Evolutionary conservation across 1,140 invertebrate genomes (phyloP).

Genomic region (Pissodes strobi): DNA sequence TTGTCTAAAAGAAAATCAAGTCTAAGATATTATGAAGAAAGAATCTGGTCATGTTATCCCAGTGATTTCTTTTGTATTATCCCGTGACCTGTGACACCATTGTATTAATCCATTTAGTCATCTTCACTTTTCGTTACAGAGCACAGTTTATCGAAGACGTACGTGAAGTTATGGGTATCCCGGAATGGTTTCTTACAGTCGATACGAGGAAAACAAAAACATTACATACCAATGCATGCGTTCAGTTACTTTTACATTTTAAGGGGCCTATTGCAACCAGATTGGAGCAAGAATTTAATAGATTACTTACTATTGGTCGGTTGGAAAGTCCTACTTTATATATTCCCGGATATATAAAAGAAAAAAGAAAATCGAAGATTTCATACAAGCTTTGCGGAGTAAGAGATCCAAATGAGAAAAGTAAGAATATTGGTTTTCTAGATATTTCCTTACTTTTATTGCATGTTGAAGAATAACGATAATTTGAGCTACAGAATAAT

Average conservation of each 20-base stretch:
- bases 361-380: conserved; percentile 71
- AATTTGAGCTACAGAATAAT: too few relatives aligned
- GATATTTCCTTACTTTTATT: neutral
- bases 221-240: conserved; percentile 77
- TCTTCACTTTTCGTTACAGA: conserved; percentile 61
- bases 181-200: conserved; percentile 87
- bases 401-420: conserved; percentile 71
- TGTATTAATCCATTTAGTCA: too few relatives aligned
- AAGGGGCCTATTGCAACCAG: conserved; percentile 77
- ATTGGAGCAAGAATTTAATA: conserved; percentile 78
- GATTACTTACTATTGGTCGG: conserved; percentile 72
- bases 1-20: too few relatives aligned
- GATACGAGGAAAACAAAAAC: conserved; percentile 79
- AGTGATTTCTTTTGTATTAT: too few relatives aligned
- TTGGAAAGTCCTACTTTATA: conserved; percentile 74
- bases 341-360: conserved; percentile 75
- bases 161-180: conserved; percentile 79
- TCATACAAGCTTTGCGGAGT: conserved; percentile 75
- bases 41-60: too few relatives aligned
- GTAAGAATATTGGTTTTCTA: conserved; percentile 22
- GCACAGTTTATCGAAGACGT: conserved; percentile 85
- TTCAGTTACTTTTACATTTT: conserved; percentile 89
- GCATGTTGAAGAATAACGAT: neutral
- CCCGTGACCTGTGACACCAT: too few relatives aligned
- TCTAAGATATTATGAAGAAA: too few relatives aligned